Evolutionary conservation across 2,113 vertebrate genomes (phyloP), one percentile per base, ranked within the genome.

Genomic region (Vulpes lagopus): DNA sequence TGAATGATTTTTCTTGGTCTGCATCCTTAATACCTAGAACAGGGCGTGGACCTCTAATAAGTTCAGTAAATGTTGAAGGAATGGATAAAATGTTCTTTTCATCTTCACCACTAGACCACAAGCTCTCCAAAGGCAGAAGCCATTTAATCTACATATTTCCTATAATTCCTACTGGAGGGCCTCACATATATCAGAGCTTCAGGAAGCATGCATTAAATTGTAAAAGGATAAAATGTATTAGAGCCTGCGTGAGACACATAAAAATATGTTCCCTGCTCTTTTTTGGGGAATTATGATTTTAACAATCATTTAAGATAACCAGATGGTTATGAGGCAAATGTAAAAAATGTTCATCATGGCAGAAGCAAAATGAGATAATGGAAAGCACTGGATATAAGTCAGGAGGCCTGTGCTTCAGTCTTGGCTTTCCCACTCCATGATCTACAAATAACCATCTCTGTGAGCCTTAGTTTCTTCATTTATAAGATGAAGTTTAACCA

Each of bases 221-320:
- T 23, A 91, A 83, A 62, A 80, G 23, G 17, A 1, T 80, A 51
- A 95, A 83, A 80, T 93, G 16, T 78, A 86, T 62, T 82, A 86
- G 0, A 57, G 5, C 23, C 49, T 85, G 23, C 49, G 27, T 71
- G 65, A 92, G 51, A 88, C 19, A 86, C 53, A 79, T 62, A 96
- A 94, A 93, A 91, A 55, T 82, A 91, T 16, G 32, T 85, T 78
- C 35, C 49, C 23, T 51, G 49, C 11, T 84, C 22, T 55, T 49
- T 86, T 83, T 57, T 65, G 38, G n/a, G n/a, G 43, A 64, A 91
- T 79, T 67, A 73, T 71, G 92, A 69, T 76, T 78, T 93, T 83
- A 89, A 85, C 16, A 79, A 74, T 82, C 69, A 86, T 51, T 94
- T 88, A 69, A 91, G 57, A 79, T 81, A 92, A 94, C 23, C 25